These are phyloP conservation scores for Lucilia cuprina DNA, from an alignment of 1,140 invertebrate species.

Conservation along the genomic window DNA sequence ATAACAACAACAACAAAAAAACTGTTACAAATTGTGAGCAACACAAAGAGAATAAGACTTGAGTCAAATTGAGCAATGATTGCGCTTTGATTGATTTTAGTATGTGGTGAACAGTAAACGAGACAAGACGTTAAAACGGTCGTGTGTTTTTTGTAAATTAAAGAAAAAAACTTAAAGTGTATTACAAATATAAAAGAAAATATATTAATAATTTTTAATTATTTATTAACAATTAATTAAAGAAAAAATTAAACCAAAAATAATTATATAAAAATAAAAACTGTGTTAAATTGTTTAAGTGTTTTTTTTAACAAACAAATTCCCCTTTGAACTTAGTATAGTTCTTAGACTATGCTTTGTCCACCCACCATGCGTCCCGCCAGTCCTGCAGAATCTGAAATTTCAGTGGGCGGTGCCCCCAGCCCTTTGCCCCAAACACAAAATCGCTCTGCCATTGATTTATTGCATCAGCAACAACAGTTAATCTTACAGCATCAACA, in stretches of 20 bases:
- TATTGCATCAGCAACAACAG: constrained; percentile 52
- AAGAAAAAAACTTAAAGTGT: neutral
- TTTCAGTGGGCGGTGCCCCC: constrained; percentile 77
- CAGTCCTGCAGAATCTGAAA: constrained; percentile 70
- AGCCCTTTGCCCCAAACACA: constrained; percentile 66
- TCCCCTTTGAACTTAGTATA: neutral
- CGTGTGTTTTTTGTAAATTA: neutral
- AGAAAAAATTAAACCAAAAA: constrained; percentile 20
- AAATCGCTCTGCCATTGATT: constrained; percentile 53
- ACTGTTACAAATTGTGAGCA: constrained; percentile 29
- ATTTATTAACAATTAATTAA: neutral
- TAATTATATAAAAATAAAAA: constrained; percentile 1
- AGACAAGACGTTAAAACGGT: constrained; percentile 20
- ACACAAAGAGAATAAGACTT: neutral
- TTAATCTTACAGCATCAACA: constrained; percentile 64
- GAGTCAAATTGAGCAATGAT: constrained; percentile 30
- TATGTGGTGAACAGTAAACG: constrained; percentile 35
- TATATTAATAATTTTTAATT: neutral
- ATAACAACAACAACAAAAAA: constrained; percentile 21
- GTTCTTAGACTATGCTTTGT: constrained; percentile 55
- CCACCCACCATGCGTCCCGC: constrained; percentile 61
- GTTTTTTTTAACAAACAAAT: constrained; percentile 2
- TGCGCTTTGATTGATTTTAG: constrained; percentile 37
- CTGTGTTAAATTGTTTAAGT: neutral
- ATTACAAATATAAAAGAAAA: neutral